Conservation (phyloP, 2,888 invertebrate species). For the Cerastis rubricosa region DNA sequence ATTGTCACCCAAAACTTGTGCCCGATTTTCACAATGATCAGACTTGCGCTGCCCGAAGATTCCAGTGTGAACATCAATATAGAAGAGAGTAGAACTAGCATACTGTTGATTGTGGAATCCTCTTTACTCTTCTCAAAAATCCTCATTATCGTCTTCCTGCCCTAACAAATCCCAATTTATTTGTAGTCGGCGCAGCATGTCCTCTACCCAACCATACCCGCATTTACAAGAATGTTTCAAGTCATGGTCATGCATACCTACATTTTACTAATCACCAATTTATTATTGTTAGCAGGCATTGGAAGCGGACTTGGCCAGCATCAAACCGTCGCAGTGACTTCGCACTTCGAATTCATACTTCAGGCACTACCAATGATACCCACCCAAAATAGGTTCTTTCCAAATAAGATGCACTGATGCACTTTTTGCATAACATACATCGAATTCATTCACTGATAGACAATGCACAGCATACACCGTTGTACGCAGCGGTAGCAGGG, state of each 20-base stretch:
- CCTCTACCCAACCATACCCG: background rate
- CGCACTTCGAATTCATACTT: constrained; percentile 17
- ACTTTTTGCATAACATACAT: constrained; percentile 24
- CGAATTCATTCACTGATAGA: constrained; percentile 4
- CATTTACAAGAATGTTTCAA: background rate
- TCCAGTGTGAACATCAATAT: background rate
- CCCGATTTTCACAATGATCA: background rate
- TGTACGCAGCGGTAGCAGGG: background rate
- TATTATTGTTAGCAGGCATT: constrained; percentile 65
- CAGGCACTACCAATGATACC: constrained; percentile 21
- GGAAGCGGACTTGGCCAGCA: constrained; percentile 70
- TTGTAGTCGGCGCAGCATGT: background rate
- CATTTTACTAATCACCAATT: constrained; percentile 30
- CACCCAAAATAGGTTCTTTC: constrained; percentile 4
- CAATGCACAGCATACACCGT: background rate
- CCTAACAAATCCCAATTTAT: background rate
- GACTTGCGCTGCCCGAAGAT: background rate
- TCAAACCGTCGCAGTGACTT: constrained; percentile 34
- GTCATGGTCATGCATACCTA: background rate
- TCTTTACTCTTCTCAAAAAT: background rate
- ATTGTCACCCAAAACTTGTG: background rate
- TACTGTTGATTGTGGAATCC: background rate
- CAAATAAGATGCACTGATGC: constrained; percentile 29
- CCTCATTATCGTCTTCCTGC: background rate
- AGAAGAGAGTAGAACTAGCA: background rate